Evolutionary conservation across 2,797 vertebrate species (phyloP), one percentile per base, ranked within the genome.

Genomic region (Hapalemur alaotrensis): DNA sequence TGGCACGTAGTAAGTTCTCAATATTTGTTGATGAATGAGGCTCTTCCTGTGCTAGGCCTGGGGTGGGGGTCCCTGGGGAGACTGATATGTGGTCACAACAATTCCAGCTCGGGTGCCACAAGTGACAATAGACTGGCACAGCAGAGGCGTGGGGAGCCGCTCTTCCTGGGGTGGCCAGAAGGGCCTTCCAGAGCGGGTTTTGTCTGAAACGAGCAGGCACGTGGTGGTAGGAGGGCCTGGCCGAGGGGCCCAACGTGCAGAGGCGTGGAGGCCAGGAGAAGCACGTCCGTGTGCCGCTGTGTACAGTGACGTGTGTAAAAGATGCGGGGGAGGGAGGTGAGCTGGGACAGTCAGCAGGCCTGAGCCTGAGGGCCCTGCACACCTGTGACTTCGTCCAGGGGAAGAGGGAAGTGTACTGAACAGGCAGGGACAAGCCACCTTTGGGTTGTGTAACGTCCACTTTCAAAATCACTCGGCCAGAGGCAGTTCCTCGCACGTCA

Each of bases 311-410:
- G 2, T 23, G 18, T 23, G 35, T 32, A 6, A 10, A n/a, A 50
- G 65, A 28, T 9, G 6, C 13, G 3, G 9, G 32, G 20, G 20
- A 11, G 54, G 32, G 70, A 32, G 41, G 6, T 9, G 17, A 65
- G 14, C 2, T 3, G 0, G 6, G n/a, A 15, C 0, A 25, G 25
- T 3, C 17, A 14, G 43, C 13, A 38, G 52, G 14, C 30, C 18
- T 46, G 46, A 50, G 50, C n/a, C 10, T 63, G 46, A 86, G 61
- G 61, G 38, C 10, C 63, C 38, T 17, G 11, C 0, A 8, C 6
- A 14, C 54, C 13, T 2, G 7, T n/a, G 46, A 22, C 20, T 38
- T 46, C 23, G 3, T 57, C 80, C 35, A 18, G 14, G 18, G 65
- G 20, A 38, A 41, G 46, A 18, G 0, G 28, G 79, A 38, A 67